Percentiles rank a stretch among this genome's conserved stretches.
These are phyloP conservation scores for Bergia sp. DNA, from an alignment of 92 coral and sea anemone species.

Conservation along the genomic window DNA sequence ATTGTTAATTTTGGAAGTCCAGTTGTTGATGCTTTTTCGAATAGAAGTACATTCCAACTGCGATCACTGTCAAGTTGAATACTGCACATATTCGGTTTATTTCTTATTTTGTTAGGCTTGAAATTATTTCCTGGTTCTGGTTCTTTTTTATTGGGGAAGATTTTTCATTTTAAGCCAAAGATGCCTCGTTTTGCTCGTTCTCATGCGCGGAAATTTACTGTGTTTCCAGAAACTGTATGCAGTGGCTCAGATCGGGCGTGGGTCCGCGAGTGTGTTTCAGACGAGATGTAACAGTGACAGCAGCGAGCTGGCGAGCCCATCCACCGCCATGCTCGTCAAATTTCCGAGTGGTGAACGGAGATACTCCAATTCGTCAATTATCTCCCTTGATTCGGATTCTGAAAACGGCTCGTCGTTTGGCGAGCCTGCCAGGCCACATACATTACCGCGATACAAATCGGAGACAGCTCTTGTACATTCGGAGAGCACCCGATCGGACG, in stretches of 20 bases:
- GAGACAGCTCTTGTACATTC: constrained; percentile 55
- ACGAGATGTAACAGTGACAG: constrained; percentile 50
- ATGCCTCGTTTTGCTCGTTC: background rate
- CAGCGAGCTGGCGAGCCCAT: constrained; percentile 73
- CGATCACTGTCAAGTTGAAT: no score
- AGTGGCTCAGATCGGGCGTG: constrained; percentile 77
- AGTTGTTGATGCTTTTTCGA: no score
- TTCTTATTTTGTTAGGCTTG: no score
- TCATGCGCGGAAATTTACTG: background rate
- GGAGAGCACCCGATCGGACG: constrained; percentile 24
- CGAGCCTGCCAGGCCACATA: constrained; percentile 39
- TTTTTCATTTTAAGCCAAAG: background rate
- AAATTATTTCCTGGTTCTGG: no score
- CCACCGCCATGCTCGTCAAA: constrained; percentile 43
- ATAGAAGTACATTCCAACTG: no score
- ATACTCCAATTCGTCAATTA: constrained; percentile 59
- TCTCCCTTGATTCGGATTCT: constrained; percentile 81
- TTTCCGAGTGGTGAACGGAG: constrained; percentile 31
- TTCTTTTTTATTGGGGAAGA: no score
- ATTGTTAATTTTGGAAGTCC: no score
- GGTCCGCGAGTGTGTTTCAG: constrained; percentile 43
- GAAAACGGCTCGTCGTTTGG: constrained; percentile 68
- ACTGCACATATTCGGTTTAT: no score
- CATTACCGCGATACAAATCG: constrained; percentile 57
- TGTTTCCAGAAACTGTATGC: constrained; percentile 66